Percentiles rank a stretch among this genome's conserved stretches.
phyloP scores from a whole-genome alignment of 2,888 invertebrate species.

The Leptinotarsa rubiginosa region DNA sequence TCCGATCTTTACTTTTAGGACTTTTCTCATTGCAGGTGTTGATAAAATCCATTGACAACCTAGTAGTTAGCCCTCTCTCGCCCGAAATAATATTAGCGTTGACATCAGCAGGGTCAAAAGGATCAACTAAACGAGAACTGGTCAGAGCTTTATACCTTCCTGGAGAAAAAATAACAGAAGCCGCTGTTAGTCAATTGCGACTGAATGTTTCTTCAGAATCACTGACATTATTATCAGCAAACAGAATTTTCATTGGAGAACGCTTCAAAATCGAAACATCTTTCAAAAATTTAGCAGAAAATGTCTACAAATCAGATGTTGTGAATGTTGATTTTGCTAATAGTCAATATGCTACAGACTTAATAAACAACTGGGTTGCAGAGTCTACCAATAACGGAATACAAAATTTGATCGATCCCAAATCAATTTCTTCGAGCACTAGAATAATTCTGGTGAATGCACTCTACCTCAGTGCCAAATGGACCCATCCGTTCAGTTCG shows the following conservation, averaged over 20 bases:
- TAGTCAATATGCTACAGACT: conserved; percentile 43
- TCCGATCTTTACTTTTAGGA: no score
- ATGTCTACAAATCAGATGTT: conserved; percentile 71
- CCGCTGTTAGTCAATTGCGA: conserved; percentile 48
- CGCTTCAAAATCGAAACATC: conserved; percentile 69
- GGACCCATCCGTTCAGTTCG: conserved; percentile 51
- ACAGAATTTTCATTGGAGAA: conserved; percentile 73
- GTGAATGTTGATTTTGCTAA: conserved; percentile 23
- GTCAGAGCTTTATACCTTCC: conserved; percentile 48
- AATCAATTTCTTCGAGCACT: conserved; percentile 48
- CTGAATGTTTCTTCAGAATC: conserved; percentile 45
- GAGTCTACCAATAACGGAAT: conserved; percentile 61
- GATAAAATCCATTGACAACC: conserved; percentile 44
- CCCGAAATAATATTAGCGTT: conserved; percentile 57
- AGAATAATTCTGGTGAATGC: conserved; percentile 60
- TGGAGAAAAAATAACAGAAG: conserved; percentile 40
- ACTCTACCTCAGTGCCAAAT: conserved; percentile 60
- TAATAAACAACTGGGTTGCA: conserved; percentile 62
- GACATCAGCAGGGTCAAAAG: conserved; percentile 56
- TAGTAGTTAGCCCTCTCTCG: conserved; percentile 59
- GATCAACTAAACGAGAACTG: conserved; percentile 55
- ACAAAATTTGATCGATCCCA: conserved; percentile 53
- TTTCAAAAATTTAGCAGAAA: conserved; percentile 70
- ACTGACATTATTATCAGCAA: conserved; percentile 54
- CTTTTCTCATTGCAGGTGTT: neutral